Base-by-base conservation (phyloP, 2,888 invertebrate genomes). In the Antheraea assamensis region DNA sequence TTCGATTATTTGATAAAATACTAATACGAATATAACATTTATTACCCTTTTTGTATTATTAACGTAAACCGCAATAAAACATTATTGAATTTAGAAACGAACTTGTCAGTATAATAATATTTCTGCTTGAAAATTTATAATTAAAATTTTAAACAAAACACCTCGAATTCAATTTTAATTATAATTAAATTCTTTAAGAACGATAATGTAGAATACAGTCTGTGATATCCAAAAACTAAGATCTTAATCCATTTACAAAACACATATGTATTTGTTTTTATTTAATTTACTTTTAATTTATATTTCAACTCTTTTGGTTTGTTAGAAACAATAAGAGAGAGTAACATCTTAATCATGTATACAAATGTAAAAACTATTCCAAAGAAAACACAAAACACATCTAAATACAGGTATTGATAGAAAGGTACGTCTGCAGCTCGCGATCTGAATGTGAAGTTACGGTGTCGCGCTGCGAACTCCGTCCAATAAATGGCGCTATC, bases 401-500 rank as follows among this genome's bases (percentile, higher is more conserved):
- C 95, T 72, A 94, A 76, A 72, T 94, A 93, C 7, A 90, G 80
- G 76, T 93, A 91, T 78, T 92, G 91, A 83, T 93, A 93, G 78
- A 88, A 81, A 0, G 94, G 92, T 30, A 88, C 78, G 49, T 85
- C 1, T 89, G 88, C 82, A 91, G 90, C 70, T 30, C 61, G 52
- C 52, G 72, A 49, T 86, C 81, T 75, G 92, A 87, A 78, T 84
- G 85, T 5, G 17, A 95, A 85, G 78, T 94, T 90, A 0, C 91
- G 91, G 75, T 94, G 91, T 30, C 93, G 84, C 35, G 95, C 89
- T 75, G 95, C 93, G 81, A 95, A 95, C 78, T 96, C 96, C n/a
- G 95, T 93, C 93, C 95, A 95, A 87, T 95, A 96, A 80, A 95
- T 88, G 74, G 95, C 95, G 52, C 90, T 93, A 74, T 95, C 94